phyloP scores from a whole-genome alignment of 2,888 invertebrate genomes.

The Eristalis pertinax region DNA sequence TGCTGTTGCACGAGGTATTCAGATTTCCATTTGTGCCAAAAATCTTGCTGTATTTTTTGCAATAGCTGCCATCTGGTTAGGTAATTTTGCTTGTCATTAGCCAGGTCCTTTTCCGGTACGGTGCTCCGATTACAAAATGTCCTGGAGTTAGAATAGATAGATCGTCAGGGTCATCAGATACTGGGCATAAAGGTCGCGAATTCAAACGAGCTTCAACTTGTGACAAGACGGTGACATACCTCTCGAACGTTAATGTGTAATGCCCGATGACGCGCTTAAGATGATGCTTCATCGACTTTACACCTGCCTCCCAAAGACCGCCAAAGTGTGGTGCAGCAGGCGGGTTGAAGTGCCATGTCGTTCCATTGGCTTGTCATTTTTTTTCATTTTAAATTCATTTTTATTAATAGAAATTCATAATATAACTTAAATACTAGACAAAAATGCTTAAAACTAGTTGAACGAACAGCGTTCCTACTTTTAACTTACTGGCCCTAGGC shows the following conservation, averaged over 20 bases:
- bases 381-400: no score
- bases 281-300: slow-evolving; percentile 15
- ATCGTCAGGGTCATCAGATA: not conserved
- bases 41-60: slow-evolving; percentile 15
- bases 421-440: no score
- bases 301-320: not conserved
- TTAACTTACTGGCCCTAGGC: no score
- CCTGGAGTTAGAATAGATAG: slow-evolving; percentile 29
- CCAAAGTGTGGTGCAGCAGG: slow-evolving; percentile 35
- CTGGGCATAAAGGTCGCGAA: slow-evolving; percentile 3
- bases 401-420: no score
- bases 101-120: slow-evolving; percentile 23
- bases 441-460: no score
- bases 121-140: slow-evolving; percentile 30
- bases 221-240: slow-evolving; percentile 19
- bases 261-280: slow-evolving; percentile 12
- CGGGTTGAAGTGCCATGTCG: slow-evolving; percentile 28
- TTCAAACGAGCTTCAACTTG: slow-evolving; percentile 14
- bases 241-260: slow-evolving; percentile 17
- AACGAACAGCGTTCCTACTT: no score
- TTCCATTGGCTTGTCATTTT: slow-evolving; percentile 29
- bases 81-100: not conserved
- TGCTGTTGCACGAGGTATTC: not conserved
- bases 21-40: slow-evolving; percentile 31
- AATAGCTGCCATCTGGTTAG: slow-evolving; percentile 32